Conservation (phyloP, 2,113 vertebrate species). For the Sylvilagus bachmani region DNA sequence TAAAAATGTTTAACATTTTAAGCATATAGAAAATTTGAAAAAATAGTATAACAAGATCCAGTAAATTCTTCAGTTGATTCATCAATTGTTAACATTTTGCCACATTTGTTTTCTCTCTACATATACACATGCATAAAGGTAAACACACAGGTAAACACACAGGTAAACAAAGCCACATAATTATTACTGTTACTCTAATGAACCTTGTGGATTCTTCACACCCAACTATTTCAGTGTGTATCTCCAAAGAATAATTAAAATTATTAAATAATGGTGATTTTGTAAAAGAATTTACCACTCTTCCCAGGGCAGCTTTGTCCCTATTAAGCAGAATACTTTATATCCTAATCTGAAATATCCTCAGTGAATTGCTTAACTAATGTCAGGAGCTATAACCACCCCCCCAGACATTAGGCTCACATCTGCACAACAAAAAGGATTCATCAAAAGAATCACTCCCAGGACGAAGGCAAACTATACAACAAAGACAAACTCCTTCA, state of each 20-base stretch:
- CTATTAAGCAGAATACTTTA: neutral
- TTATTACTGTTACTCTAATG: neutral
- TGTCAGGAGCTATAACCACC: neutral
- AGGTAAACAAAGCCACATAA: neutral
- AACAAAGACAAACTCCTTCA: slow-evolving; percentile 32
- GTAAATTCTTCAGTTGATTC: neutral
- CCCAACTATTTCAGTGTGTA: slow-evolving; percentile 25
- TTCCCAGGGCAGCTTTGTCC: neutral
- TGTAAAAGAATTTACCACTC: neutral
- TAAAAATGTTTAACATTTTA: neutral
- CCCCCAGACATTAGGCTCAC: neutral
- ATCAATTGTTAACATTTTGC: neutral
- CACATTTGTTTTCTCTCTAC: neutral
- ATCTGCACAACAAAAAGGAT: neutral
- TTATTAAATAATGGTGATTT: neutral
- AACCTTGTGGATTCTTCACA: neutral
- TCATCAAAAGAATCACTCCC: slow-evolving; percentile 32
- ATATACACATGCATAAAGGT: neutral
- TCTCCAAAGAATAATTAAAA: slow-evolving; percentile 40
- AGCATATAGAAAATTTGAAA: neutral
- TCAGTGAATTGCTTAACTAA: neutral
- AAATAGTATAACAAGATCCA: neutral
- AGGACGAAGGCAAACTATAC: slow-evolving; percentile 14
- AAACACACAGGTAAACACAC: neutral
- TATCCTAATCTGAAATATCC: neutral